phyloP scores from a whole-genome alignment of 2,888 invertebrate species.

The Philaethria dido region DNA sequence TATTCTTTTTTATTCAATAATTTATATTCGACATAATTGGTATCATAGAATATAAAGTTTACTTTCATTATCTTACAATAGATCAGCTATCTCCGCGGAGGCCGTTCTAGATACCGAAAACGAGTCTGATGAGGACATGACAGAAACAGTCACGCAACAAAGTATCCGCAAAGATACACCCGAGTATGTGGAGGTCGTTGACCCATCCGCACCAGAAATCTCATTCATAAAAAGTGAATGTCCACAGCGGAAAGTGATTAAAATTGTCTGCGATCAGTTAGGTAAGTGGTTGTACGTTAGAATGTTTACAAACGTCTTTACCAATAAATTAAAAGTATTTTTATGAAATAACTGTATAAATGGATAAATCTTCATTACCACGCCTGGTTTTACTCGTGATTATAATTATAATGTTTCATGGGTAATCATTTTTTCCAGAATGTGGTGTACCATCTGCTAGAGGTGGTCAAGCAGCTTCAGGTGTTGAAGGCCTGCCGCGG shows the following conservation, averaged over 20 bases:
- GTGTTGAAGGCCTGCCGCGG: slow-evolving; percentile 85
- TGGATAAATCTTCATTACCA: neutral
- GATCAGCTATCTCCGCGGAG: slow-evolving; percentile 88
- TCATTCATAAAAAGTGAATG: slow-evolving; percentile 91
- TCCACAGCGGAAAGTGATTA: slow-evolving; percentile 89
- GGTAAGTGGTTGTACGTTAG: slow-evolving; percentile 76
- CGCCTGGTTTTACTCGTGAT: neutral
- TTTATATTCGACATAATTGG: neutral
- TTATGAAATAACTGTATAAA: neutral
- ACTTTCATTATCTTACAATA: slow-evolving; percentile 58
- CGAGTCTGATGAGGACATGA: slow-evolving; percentile 78
- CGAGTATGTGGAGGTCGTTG: slow-evolving; percentile 91
- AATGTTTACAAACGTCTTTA: slow-evolving; percentile 1
- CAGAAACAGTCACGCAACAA: slow-evolving; percentile 58
- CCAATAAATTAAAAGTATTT: neutral
- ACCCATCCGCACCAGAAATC: slow-evolving; percentile 91
- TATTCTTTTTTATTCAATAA: neutral
- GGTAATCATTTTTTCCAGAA: slow-evolving; percentile 64
- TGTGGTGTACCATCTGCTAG: slow-evolving; percentile 88
- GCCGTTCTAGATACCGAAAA: slow-evolving; percentile 86
- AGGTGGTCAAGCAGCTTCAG: slow-evolving; percentile 68
- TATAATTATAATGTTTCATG: neutral
- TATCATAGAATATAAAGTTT: neutral
- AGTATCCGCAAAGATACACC: slow-evolving; percentile 70
- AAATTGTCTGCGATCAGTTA: slow-evolving; percentile 90